Conservation (phyloP, 2,113 vertebrate genomes). For the Ctenomys sociabilis region DNA sequence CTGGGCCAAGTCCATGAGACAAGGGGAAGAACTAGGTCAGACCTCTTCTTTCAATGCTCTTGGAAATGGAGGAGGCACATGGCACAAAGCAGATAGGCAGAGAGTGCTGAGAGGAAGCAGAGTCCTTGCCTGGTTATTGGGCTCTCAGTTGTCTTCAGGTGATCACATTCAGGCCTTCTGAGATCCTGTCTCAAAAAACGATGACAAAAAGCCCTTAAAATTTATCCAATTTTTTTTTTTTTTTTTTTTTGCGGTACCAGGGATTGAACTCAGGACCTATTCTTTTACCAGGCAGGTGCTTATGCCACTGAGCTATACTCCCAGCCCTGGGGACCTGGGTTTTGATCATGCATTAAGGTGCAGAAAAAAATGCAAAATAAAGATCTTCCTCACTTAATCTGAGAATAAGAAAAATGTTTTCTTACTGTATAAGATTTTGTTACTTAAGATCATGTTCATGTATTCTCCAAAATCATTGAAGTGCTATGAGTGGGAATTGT, state of each 20-base stretch:
- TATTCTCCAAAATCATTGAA: neutral
- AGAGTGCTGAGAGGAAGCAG: neutral
- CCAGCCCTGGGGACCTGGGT: too few species aligned
- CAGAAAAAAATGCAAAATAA: neutral
- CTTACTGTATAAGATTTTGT: neutral
- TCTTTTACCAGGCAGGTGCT: too few species aligned
- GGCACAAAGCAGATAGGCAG: neutral
- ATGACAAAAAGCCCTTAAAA: neutral
- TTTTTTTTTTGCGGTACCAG: too few species aligned
- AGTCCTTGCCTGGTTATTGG: neutral
- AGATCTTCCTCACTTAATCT: neutral
- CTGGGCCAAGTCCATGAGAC: neutral
- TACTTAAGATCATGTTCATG: neutral
- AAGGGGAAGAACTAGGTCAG: neutral
- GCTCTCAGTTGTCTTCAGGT: neutral
- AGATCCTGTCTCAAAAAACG: neutral
- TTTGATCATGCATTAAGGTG: too few species aligned
- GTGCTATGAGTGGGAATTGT: neutral
- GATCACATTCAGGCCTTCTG: neutral
- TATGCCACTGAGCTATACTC: too few species aligned
- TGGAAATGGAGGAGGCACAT: neutral
- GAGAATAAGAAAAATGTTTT: neutral
- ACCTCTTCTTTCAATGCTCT: neutral
- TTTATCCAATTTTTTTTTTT: too few species aligned
- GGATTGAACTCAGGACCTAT: too few species aligned